Evolutionary conservation across 2,113 vertebrate genomes (phyloP), one percentile per base, ranked within the genome.

Genomic region (Erythrocercus mccallii): DNA sequence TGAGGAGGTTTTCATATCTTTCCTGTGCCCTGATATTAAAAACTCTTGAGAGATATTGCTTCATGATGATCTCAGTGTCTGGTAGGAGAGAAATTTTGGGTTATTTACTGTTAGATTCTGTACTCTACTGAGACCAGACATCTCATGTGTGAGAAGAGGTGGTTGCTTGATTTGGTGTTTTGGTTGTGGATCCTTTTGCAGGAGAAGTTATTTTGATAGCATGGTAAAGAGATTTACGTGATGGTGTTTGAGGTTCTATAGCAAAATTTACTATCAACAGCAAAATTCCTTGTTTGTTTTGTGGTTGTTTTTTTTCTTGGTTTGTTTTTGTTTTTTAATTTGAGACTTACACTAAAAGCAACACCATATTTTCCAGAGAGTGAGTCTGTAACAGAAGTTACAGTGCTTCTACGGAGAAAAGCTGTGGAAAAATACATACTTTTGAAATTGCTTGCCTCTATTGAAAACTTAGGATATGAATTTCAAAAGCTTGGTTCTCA

Each of bases 121-220:
- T 61, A 61, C 17, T 23, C 44, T 82, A 73, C 54, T 81, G 17
- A 81, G 25, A 53, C 44, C 73, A 87, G 35, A 51, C 27, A 60
- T 44, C 27, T 58, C 58, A 19, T 54, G 58, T n/a, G 57, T 60
- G 73, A 84, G 27, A 79, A 79, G 76, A 92, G 40, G 72, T 65
- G 68, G 33, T 66, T 90, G 33, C 51, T 85, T 90, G 82, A 73
- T 95, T 90, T 88, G 83, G 71, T 73, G 17, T 76, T 95, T 92
- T 93, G 33, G 42, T 65, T 88, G 64, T 45, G 51, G 22, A 61
- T 86, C 64, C 47, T 88, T 94, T 88, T 91, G 6, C 47, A 86
- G 69, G 18, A 35, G 25, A 61, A 71, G 22, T 38, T 66, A 64
- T 80, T 96, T 71, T 90, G 62, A 56, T 54, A 86, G 27, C 58